These are phyloP conservation scores for Botia kubotai DNA, from an alignment of 2,797 vertebrate species.

Conservation along the genomic window DNA sequence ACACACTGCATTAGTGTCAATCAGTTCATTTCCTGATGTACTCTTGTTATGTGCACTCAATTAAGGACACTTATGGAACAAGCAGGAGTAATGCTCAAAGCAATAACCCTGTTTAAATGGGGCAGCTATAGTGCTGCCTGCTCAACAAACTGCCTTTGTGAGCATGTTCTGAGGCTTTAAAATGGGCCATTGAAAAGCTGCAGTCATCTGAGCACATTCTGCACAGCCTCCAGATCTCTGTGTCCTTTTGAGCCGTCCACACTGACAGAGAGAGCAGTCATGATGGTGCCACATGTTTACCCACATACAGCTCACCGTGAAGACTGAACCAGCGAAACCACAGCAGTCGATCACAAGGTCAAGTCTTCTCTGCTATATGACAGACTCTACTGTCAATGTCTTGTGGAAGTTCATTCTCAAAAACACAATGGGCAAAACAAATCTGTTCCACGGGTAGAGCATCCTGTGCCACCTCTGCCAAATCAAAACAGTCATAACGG, in stretches of 20 bases:
- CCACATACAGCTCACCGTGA: conserved; percentile 31
- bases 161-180: conserved; percentile 10
- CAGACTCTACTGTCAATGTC: no score
- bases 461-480: no score
- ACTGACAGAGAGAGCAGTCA: conserved; percentile 55
- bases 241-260: conserved; percentile 38
- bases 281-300: conserved; percentile 43
- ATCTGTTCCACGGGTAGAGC: no score
- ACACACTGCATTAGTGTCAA: conserved; percentile 4
- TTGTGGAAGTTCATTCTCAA: no score
- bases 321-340: background rate
- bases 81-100: conserved; percentile 32
- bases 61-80: conserved; percentile 29
- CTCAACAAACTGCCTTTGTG: conserved; percentile 58
- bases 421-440: no score
- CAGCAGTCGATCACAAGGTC: background rate
- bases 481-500: no score
- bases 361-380: background rate
- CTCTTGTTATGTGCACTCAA: background rate
- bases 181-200: conserved; percentile 45
- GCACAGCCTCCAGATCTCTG: conserved; percentile 55
- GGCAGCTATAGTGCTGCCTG: conserved; percentile 12
- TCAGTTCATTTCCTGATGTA: background rate
- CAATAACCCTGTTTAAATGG: conserved; percentile 28
- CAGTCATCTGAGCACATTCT: conserved; percentile 60